Evolutionary conservation across 2,113 vertebrate genomes (phyloP), one percentile per base, ranked within the genome.

Genomic region (Tychaedon coryphoeus): DNA sequence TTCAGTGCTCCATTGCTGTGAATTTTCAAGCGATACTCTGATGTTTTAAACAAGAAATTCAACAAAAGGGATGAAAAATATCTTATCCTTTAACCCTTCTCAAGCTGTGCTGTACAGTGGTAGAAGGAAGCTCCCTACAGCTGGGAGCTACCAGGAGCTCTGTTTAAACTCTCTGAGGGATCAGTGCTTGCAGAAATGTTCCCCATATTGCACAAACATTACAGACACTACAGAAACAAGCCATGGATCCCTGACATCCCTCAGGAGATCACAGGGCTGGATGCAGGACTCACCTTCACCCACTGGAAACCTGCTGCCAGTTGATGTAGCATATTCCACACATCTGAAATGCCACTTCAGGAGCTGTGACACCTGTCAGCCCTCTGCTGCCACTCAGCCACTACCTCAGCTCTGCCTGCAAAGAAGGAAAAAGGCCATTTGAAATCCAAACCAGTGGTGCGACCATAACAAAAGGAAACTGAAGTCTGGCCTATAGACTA

Each of bases 251-350:
- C 71, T 67, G 65, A 31, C 28, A 54, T 5, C 28, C n/a, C 54
- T 12, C 45, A 24, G 42, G 42, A 69, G 20, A n/a, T 23, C 19
- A 10, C 4, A 31, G 8, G 1, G 31, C 14, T 66, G 51, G 47
- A 34, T 14, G 14, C 42, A 67, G 61, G 36, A 74, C 98, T 97
- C 91, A 98, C 98, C 98, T 98, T 98, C 96, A 98, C 91, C 98
- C 98, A 98, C 97, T 98, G 97, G 97, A 97, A 53, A 97, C 97
- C 87, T 93, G 97, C 87, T 97, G 97, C 98, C 98, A 97, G 62
- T 96, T 98, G 94, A 96, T 85, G 77, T 96, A 97, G 93, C 96
- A 97, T 96, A 92, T 89, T 97, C 96, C 97, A 83, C 78, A 84
- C 98, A 98, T 98, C 82, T 90, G 96, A 95, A 92, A 75, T n/a